These are phyloP conservation scores for Bos javanicus DNA, from an alignment of 2,113 vertebrate species.

Conservation along the genomic window DNA sequence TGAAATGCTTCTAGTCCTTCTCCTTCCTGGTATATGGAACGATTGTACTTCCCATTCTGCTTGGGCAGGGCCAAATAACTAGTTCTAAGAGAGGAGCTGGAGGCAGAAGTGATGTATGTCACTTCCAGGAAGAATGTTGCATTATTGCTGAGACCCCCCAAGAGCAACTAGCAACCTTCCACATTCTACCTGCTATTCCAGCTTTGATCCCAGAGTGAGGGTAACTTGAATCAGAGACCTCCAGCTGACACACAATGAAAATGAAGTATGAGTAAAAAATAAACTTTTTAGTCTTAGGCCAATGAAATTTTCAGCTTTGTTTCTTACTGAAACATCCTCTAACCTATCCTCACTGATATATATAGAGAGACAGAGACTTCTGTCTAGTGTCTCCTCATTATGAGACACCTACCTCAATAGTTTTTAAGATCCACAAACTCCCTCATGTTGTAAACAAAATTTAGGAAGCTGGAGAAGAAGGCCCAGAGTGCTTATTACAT, in stretches of 20 bases:
- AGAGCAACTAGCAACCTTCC: not conserved
- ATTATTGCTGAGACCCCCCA: not conserved
- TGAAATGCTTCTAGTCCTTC: not conserved
- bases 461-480: not conserved
- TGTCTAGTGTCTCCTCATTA: not conserved
- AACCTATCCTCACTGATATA: not conserved
- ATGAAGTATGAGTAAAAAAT: not conserved
- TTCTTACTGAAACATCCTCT: not conserved
- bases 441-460: not conserved
- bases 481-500: not conserved
- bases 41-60: not conserved
- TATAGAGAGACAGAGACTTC: fast-evolving
- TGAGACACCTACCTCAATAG: not conserved
- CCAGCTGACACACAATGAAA: not conserved
- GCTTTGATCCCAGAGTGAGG: not conserved
- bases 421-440: not conserved
- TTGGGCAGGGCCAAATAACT: not conserved
- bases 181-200: not conserved
- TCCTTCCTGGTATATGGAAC: not conserved
- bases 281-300: not conserved
- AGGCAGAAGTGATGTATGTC: not conserved
- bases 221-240: not conserved
- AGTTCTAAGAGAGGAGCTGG: not conserved
- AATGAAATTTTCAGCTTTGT: not conserved
- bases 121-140: not conserved